A percentile compares a stretch with the other conserved stretches of the same genome.
These are phyloP conservation scores for Caenorhabditis wallacei DNA, from an alignment of 2,888 invertebrate species.

Conservation along the genomic window DNA sequence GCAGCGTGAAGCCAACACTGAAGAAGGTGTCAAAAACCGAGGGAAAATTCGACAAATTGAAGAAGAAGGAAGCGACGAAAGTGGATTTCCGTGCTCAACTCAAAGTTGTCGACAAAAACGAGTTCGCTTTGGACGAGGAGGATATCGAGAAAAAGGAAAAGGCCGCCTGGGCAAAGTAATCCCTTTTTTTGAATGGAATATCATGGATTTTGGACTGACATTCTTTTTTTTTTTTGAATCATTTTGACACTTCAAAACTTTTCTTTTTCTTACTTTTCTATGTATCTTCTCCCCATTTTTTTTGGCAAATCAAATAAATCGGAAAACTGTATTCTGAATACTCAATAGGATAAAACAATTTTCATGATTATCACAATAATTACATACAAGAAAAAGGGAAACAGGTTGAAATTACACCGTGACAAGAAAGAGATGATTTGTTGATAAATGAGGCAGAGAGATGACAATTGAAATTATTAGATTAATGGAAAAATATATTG, in stretches of 20 bases:
- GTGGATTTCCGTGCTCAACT: constrained; percentile 82
- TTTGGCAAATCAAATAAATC: constrained; percentile 15
- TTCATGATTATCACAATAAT: constrained; percentile 4
- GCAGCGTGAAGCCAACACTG: constrained; percentile 85
- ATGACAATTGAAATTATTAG: neutral
- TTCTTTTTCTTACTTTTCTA: neutral
- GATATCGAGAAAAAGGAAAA: constrained; percentile 71
- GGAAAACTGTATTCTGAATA: neutral
- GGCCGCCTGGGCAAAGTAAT: constrained; percentile 75
- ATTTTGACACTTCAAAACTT: constrained; percentile 1
- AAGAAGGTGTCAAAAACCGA: constrained; percentile 99
- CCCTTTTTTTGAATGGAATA: neutral
- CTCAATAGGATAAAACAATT: constrained; percentile 3
- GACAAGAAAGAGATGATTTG: neutral
- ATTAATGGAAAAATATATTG: no score
- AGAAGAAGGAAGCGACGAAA: constrained; percentile 80
- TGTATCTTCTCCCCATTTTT: constrained; percentile 13
- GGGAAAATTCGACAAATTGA: constrained; percentile 88
- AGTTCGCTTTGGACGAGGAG: constrained; percentile 79
- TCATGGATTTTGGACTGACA: neutral
- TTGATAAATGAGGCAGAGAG: neutral
- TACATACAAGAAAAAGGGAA: neutral
- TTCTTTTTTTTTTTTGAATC: neutral
- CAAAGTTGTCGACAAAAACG: constrained; percentile 81
- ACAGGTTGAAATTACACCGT: neutral